Base-by-base conservation (phyloP, 2,113 vertebrate genomes). In the Tychaedon coryphoeus region DNA sequence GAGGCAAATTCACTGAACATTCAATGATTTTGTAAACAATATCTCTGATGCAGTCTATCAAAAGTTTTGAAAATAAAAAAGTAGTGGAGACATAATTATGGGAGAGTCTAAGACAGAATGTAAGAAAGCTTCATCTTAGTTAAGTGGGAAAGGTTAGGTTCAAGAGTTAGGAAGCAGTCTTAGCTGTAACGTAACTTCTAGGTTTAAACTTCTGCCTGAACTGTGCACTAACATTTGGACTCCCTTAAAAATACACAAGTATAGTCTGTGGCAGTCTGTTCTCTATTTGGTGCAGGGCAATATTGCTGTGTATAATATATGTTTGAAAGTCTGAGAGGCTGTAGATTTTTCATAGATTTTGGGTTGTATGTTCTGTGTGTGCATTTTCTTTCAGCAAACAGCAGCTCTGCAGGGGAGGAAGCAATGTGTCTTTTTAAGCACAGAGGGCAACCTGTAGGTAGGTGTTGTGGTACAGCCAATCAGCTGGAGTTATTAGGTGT, bases 351-450 rank as follows among this genome's bases (percentile, higher is more conserved):
- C 17, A 5, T 65, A 43, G 28, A 14, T 16, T 85, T 88, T 72
- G 53, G 22, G 13, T 86, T 0, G 2, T 9, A 9, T 54, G 6
- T n/a, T 82, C 23, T 82, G 0, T 62, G 4, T 28, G 10, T 62
- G 15, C 5, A 8, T 31, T 47, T 51, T 69, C 79, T 76, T 75
- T 54, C 40, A 38, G 14, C 36, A 64, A 78, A 67, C 40, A 53
- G 33, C 28, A 67, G 14, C 29, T 33, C 34, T n/a, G 6, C 16
- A 28, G 19, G 38, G 24, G 13, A 77, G 11, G 65, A 71, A 64
- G 26, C 26, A 85, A 28, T 2, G 1, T 56, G 31, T 66, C 31
- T 62, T 69, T 86, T 72, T 51, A 70, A 48, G 58, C 33, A 34
- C 5, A 18, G 12, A 23, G 6, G 57, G 31, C 42, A 64, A 34